phyloP scores from a whole-genome alignment of 2,113 vertebrate genomes.

The Sorex araneus region DNA sequence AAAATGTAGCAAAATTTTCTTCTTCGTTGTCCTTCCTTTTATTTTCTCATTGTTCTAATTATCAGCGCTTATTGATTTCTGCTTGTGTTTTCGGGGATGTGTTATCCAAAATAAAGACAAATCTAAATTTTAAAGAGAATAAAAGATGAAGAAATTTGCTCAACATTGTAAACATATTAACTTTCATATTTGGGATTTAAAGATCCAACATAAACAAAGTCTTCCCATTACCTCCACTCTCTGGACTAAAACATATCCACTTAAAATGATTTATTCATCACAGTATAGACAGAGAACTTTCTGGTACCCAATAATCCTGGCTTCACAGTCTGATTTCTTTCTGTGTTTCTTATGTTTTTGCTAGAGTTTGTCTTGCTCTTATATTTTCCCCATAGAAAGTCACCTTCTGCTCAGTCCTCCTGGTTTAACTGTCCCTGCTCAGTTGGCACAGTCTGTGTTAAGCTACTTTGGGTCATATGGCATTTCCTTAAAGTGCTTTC shows the following conservation, averaged over 20 bases:
- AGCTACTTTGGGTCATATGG: neutral
- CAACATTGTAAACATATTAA: neutral
- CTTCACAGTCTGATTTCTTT: neutral
- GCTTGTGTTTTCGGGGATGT: neutral
- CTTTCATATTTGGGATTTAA: neutral
- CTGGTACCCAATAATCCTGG: neutral
- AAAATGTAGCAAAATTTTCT: neutral
- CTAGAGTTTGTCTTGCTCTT: neutral
- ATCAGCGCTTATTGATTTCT: neutral
- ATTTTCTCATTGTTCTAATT: neutral
- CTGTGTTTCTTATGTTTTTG: neutral
- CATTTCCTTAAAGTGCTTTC: conserved; percentile 18
- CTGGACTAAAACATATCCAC: too few relatives aligned
- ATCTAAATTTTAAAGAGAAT: neutral
- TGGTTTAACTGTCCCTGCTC: neutral
- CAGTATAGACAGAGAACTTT: neutral
- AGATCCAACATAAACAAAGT: neutral
- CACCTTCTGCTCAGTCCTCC: neutral
- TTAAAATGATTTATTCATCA: neutral
- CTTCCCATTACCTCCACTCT: neutral
- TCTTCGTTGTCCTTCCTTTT: neutral
- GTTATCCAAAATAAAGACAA: conserved; percentile 11
- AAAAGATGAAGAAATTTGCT: neutral
- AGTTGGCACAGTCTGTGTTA: neutral
- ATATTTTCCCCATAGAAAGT: neutral